A percentile compares a stretch with the other conserved stretches of the same genome.
Evolutionary conservation across 1,140 invertebrate species (phyloP).

Genomic region (Druon quercuslanigerum): DNA sequence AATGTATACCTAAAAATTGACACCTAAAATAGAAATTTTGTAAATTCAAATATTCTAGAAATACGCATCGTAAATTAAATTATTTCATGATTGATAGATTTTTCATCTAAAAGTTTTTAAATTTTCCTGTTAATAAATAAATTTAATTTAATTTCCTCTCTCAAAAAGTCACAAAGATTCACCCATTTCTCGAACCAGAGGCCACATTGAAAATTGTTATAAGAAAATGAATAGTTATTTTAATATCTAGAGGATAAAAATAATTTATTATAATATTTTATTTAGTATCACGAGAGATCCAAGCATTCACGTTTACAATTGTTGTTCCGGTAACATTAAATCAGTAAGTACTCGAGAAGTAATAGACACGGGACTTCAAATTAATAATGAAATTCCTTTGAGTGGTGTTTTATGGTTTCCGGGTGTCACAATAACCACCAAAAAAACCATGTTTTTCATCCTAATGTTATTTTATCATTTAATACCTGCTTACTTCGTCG

Average conservation of each 20-base stretch:
- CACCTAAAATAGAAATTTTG: no score
- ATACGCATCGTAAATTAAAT: no score
- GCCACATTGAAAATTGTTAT: background rate
- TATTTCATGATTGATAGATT: no score
- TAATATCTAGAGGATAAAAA: background rate
- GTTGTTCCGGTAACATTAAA: slow-evolving; percentile 80
- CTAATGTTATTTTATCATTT: slow-evolving; percentile 80
- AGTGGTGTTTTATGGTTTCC: slow-evolving; percentile 84
- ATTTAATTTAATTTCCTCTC: no score
- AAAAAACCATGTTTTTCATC: slow-evolving; percentile 74
- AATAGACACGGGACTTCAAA: slow-evolving; percentile 74
- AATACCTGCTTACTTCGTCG: slow-evolving; percentile 83
- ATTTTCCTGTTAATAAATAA: no score
- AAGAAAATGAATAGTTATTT: background rate
- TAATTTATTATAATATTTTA: background rate
- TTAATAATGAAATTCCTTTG: slow-evolving; percentile 78
- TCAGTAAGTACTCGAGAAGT: slow-evolving; percentile 81
- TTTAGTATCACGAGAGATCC: slow-evolving; percentile 66
- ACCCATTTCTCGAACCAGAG: no score
- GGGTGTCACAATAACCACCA: slow-evolving; percentile 73
- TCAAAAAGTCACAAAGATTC: no score
- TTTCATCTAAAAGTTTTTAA: no score
- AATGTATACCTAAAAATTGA: no score
- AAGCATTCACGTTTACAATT: slow-evolving; percentile 81
- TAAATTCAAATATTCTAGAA: no score